Evolutionary conservation across 2,888 invertebrate genomes (phyloP).

Genomic region (Phania funesta): DNA sequence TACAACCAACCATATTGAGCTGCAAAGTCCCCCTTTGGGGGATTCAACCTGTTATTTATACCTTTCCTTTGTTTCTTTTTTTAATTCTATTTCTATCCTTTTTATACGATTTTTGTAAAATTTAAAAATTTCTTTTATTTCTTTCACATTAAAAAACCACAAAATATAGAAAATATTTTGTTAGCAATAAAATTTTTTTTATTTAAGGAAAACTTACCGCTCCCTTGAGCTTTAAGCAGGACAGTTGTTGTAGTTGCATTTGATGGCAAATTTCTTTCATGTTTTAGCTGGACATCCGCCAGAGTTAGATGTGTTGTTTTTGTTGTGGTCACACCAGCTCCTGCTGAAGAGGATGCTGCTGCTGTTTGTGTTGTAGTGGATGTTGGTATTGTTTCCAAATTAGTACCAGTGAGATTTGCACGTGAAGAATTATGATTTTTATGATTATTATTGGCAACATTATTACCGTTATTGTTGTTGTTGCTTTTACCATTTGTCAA

Average conservation of each 20-base stretch:
- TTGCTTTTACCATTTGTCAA: constrained; percentile 69
- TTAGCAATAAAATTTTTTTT: constrained; percentile 36
- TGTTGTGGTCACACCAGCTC: constrained; percentile 59
- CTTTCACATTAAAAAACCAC: constrained; percentile 15
- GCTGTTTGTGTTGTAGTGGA: constrained; percentile 62
- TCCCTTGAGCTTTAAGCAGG: constrained; percentile 79
- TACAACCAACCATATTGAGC: constrained; percentile 33
- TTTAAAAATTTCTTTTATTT: not conserved
- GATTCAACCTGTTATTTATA: constrained; percentile 59
- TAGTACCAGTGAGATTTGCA: constrained; percentile 59
- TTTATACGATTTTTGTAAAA: constrained; percentile 13
- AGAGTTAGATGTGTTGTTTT: constrained; percentile 69
- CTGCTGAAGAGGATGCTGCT: constrained; percentile 65
- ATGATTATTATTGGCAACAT: constrained; percentile 63
- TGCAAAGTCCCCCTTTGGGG: constrained; percentile 27
- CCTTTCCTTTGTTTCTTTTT: constrained; percentile 41
- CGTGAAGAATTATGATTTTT: constrained; percentile 67
- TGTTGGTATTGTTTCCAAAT: constrained; percentile 65
- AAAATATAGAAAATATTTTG: constrained; percentile 29
- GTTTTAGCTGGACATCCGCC: constrained; percentile 75
- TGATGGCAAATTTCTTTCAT: constrained; percentile 70
- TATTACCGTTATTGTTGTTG: constrained; percentile 57
- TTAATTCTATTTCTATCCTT: constrained; percentile 15
- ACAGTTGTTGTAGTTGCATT: constrained; percentile 69
- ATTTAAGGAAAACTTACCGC: constrained; percentile 76